These are phyloP conservation scores for Listronotus oregonensis DNA, from an alignment of 1,140 invertebrate species.

Conservation along the genomic window DNA sequence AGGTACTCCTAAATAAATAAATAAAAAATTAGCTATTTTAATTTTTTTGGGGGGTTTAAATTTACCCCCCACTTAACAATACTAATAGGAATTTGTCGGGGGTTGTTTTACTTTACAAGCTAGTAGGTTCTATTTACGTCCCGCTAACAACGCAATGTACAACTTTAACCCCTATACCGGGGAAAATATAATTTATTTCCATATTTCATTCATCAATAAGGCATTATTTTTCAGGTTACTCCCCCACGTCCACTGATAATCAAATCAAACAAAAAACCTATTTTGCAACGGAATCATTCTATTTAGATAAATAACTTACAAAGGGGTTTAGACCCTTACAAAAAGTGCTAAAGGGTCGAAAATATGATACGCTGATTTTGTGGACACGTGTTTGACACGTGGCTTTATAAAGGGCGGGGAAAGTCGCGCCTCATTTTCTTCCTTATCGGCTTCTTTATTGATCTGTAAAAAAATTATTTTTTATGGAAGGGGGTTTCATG, in stretches of 20 bases:
- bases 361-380: constrained; percentile 1
- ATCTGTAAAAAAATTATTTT: constrained; percentile 33
- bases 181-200: no score
- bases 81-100: no score
- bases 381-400: constrained; percentile 2
- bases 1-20: no score
- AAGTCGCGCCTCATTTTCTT: constrained; percentile 6
- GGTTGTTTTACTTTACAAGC: no score
- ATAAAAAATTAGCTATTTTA: no score
- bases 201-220: no score
- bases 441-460: constrained; percentile 30
- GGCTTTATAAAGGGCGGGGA: constrained; percentile 4
- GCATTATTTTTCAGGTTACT: no score
- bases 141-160: no score
- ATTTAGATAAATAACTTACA: constrained; percentile 6
- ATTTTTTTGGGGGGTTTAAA: no score
- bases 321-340: neutral
- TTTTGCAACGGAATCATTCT: constrained; percentile 11
- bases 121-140: no score
- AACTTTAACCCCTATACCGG: no score
- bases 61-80: no score
- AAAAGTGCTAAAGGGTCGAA: constrained; percentile 1
- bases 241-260: neutral
- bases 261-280: constrained; percentile 17
- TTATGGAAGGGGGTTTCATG: constrained; percentile 25